phyloP scores from a whole-genome alignment of 2,888 invertebrate genomes.

The Ptychoptera albimana region DNA sequence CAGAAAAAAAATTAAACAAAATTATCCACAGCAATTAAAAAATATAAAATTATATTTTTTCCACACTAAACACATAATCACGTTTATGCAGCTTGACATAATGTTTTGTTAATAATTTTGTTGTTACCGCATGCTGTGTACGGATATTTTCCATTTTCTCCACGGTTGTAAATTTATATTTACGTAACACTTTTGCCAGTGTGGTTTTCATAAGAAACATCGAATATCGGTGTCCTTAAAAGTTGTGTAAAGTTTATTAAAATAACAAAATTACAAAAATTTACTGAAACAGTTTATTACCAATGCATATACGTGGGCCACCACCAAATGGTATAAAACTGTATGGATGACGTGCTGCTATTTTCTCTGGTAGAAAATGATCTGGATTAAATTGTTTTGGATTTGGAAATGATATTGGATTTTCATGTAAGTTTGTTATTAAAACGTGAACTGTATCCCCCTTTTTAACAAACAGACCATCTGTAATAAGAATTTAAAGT shows the following conservation, averaged over 20 bases:
- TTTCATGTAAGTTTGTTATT: constrained; percentile 5
- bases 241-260: not conserved
- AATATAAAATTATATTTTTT: too few relatives aligned
- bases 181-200: constrained; percentile 12
- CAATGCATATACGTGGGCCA: constrained; percentile 10
- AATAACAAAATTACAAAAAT: too few relatives aligned
- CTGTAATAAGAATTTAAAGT: too few relatives aligned
- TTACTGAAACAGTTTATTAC: too few relatives aligned
- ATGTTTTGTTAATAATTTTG: too few relatives aligned
- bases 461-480: too few relatives aligned
- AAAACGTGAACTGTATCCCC: too few relatives aligned
- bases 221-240: constrained; percentile 17
- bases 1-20: too few relatives aligned
- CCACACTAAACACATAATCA: too few relatives aligned
- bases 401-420: constrained; percentile 6
- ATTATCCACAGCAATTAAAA: too few relatives aligned
- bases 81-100: too few relatives aligned
- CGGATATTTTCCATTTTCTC: constrained; percentile 10
- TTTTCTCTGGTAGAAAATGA: constrained; percentile 8
- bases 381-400: constrained; percentile 9
- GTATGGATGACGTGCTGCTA: constrained; percentile 7
- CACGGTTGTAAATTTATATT: constrained; percentile 14
- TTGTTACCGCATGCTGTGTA: too few relatives aligned
- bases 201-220: constrained; percentile 15
- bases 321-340: constrained; percentile 8